Evolutionary conservation across 2,797 vertebrate species (phyloP), one percentile per base, ranked within the genome.

Genomic region (Girardinus metallicus): DNA sequence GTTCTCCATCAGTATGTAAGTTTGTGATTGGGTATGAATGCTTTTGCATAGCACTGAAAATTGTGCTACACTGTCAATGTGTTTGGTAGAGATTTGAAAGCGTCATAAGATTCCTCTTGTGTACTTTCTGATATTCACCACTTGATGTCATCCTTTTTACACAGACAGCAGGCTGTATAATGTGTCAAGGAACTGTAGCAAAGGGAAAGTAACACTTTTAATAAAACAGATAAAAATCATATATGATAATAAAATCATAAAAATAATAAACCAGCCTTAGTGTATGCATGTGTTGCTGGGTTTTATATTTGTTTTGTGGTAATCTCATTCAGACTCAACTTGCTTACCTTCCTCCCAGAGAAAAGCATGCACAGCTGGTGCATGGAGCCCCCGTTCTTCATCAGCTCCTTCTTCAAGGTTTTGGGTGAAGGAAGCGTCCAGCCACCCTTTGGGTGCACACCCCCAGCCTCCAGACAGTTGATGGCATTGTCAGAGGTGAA

Each of bases 401-500:
- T 93, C 36, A 99, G 95, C 89, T 99, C 97, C 57, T 98, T 99
- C 96, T 99, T 98, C 92, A 99, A 94, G 73, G 97, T 97, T 87
- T 96, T 95, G 73, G 98, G 98, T 0, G 97, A 99, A 0, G 97
- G 97, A 64, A 98, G 95, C 0, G 96, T 96, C 98, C 98, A 99
- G 87, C 93, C 91, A 0, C 93, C 83, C 11, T 95, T 53, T 91
- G 92, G 90, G 7, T 94, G 39, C 9, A 79, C 13, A 4, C 91
- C 95, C 29, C 95, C 95, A 0, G 79, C 90, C 36, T 98, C 97
- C 0, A 96, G 89, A 94, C 97, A 97, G 96, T 98, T 94, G 93
- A 99, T 95, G 92, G 97, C 97, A 49, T 97, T 98, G 94, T 99
- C 98, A 0, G 98, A 99, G 91, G 97, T 95, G 90, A 99, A 99